Evolutionary conservation across 2,888 invertebrate species (phyloP).

Genomic region (Argyresthia albistria): DNA sequence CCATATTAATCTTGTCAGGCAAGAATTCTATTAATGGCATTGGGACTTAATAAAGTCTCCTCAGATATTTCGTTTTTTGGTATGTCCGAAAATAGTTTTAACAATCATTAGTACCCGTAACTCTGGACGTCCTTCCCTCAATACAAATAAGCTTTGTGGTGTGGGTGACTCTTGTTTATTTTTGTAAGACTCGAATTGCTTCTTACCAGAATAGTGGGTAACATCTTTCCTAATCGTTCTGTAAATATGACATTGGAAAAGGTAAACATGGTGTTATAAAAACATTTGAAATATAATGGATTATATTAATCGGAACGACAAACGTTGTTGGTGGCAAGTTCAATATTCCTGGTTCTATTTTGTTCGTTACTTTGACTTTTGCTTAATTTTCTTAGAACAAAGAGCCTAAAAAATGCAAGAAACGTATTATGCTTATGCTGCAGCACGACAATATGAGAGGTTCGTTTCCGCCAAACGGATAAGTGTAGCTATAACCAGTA

Average conservation of each 20-base stretch:
- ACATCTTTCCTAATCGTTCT: conserved; percentile 45
- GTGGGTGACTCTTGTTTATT: conserved; percentile 57
- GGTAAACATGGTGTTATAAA: neutral
- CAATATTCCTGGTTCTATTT: neutral
- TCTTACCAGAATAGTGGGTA: conserved; percentile 51
- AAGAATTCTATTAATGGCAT: neutral
- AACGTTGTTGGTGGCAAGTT: neutral
- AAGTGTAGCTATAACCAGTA: conserved; percentile 68
- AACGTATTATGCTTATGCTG: neutral
- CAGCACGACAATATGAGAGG: conserved; percentile 15
- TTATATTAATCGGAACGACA: neutral
- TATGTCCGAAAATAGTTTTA: conserved; percentile 45
- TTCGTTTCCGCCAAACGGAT: conserved; percentile 68
- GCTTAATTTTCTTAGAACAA: no score
- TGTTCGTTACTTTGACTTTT: neutral
- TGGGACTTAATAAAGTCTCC: neutral
- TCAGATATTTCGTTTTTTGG: no score
- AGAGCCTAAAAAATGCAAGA: neutral
- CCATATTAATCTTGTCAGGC: neutral
- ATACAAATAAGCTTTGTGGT: conserved; percentile 45
- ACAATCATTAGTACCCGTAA: conserved; percentile 48
- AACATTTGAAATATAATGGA: neutral
- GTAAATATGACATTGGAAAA: conserved; percentile 36
- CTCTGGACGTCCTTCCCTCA: conserved; percentile 43
- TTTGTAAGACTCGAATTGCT: conserved; percentile 55